Evolutionary conservation across 2,797 vertebrate species (phyloP), one percentile per base, ranked within the genome.

Genomic region (Pipistrellus pipistrellus): DNA sequence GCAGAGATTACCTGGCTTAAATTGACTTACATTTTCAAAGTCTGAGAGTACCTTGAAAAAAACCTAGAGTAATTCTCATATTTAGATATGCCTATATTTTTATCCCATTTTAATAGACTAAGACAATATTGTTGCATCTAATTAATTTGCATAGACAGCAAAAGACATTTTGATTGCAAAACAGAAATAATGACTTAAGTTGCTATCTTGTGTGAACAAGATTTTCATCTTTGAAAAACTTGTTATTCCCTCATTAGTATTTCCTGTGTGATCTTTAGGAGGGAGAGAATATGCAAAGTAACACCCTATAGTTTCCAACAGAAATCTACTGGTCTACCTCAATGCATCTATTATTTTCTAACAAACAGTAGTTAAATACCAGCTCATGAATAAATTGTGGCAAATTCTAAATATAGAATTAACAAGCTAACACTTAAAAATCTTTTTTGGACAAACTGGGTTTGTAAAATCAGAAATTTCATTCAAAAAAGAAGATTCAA

Each of bases 371-470:
- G 21, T 85, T 75, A 62, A 66, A 75, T 72, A 95, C 32, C 32
- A 95, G 30, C 20, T 80, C 14, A 76, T 7, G 23, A 83, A 80
- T 57, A 62, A 83, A 75, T 6, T 77, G 30, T 75, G 38, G 62
- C 73, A 93, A 84, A 93, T 88, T 77, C 68, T 81, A 82, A 93
- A 30, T 15, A 85, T 2, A 25, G 3, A 93, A 3, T 51, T 8
- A 57, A 55, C 21, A 89, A 73, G 23, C 4, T 21, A 11, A 71
- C 4, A 59, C 71, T 88, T 83, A 71, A 73, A 78, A 64, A 88
- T 76, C 30, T 89, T 95, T 84, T 90, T 30, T 48, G 35, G 23
- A 30, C 6, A 80, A 71, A 48, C 2, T 38, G 25, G 30, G 25
- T 64, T 59, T 93, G 18, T 35, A 71, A 71, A 87, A 76, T 21